A percentile compares a stretch with the other conserved stretches of the same genome.
phyloP scores from a whole-genome alignment of 2,888 invertebrate species.

The Lydus trimaculatus region DNA sequence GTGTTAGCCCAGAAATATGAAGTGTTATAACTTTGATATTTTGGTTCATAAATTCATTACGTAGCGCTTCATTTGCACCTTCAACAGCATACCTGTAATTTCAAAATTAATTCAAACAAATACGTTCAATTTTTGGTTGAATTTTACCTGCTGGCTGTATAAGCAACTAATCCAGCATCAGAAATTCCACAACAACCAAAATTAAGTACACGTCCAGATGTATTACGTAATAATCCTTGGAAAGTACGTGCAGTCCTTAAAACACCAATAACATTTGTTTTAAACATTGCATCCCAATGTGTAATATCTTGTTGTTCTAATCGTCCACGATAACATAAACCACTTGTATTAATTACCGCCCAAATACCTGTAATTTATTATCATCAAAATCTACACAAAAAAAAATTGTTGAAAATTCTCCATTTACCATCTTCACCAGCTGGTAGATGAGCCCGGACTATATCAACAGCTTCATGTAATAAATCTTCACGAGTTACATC shows the following conservation, averaged over 20 bases:
- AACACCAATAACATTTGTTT: constrained; percentile 75
- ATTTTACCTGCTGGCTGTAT: constrained; percentile 57
- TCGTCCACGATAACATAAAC: constrained; percentile 75
- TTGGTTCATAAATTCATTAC: constrained; percentile 72
- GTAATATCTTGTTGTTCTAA: constrained; percentile 73
- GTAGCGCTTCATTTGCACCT: constrained; percentile 78
- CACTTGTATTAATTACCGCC: constrained; percentile 86
- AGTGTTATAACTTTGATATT: constrained; percentile 78
- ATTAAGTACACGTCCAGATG: constrained; percentile 74
- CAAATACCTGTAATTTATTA: constrained; percentile 68
- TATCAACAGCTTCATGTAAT: constrained; percentile 79
- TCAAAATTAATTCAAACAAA: constrained; percentile 63
- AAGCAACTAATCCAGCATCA: constrained; percentile 65
- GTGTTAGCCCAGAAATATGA: constrained; percentile 73
- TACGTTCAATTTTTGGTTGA: neutral
- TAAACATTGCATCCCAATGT: constrained; percentile 75
- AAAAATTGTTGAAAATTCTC: neutral
- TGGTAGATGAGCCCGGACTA: constrained; percentile 80
- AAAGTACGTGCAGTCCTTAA: constrained; percentile 79
- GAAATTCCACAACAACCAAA: constrained; percentile 66
- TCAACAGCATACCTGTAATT: constrained; percentile 71
- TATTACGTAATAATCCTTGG: constrained; percentile 72
- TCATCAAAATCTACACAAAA: neutral
- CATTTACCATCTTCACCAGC: constrained; percentile 80
- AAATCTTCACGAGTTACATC: constrained; percentile 84